Evolutionary conservation across 2,113 vertebrate species (phyloP).

Genomic region (Porphyrio hochstetteri): DNA sequence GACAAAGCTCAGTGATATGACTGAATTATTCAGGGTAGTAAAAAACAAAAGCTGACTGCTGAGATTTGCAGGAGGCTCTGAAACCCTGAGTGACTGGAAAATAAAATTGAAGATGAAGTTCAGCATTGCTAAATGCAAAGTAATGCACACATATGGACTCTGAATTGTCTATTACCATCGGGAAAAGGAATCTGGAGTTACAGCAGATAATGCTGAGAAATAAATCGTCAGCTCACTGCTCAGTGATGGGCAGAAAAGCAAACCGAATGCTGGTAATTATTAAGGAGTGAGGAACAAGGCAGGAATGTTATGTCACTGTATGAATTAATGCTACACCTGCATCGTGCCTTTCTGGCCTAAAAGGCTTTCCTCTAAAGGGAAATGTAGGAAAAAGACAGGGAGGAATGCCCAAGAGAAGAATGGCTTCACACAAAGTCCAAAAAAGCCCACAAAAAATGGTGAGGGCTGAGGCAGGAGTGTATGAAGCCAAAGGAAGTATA

Average conservation of each 20-base stretch:
- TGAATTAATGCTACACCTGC: neutral
- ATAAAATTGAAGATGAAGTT: neutral
- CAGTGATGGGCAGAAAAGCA: neutral
- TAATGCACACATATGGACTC: neutral
- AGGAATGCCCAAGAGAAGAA: neutral
- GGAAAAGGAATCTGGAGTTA: neutral
- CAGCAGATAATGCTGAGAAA: neutral
- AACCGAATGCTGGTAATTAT: neutral
- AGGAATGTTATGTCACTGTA: neutral
- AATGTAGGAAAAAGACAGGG: rapidly evolving
- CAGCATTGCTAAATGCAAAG: neutral
- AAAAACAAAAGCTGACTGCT: neutral
- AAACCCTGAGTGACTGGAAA: neutral
- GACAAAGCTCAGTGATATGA: neutral
- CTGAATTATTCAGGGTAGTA: conserved; percentile 19
- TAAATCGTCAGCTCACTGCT: neutral
- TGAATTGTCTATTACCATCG: neutral
- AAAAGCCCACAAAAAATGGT: neutral
- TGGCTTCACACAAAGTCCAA: neutral
- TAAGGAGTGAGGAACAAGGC: neutral
- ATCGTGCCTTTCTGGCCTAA: rapidly evolving
- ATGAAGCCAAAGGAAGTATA: neutral
- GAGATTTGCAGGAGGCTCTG: neutral
- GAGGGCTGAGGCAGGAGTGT: neutral
- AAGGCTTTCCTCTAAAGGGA: neutral